These are phyloP conservation scores for Cyaniris semiargus DNA, from an alignment of 2,888 invertebrate species.

Conservation along the genomic window DNA sequence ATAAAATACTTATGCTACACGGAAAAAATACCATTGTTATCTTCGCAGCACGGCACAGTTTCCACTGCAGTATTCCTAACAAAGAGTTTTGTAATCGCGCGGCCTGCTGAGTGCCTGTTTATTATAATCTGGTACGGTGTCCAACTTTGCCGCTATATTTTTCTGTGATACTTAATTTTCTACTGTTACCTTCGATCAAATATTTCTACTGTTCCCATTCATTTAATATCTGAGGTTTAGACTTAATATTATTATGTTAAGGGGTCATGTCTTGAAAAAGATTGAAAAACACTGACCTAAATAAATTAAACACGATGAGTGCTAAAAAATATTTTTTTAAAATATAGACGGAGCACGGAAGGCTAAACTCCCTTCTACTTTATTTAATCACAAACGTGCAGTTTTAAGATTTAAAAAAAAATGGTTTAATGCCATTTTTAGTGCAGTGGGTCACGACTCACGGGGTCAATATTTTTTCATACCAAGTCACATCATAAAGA, in stretches of 20 bases:
- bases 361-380: too few relatives aligned
- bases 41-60: conserved; percentile 34
- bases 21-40: conserved; percentile 22
- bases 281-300: not conserved
- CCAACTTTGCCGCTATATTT: conserved; percentile 40
- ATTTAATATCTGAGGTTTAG: not conserved
- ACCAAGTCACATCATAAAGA: too few relatives aligned
- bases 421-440: too few relatives aligned
- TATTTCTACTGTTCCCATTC: not conserved
- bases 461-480: too few relatives aligned
- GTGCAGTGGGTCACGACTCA: too few relatives aligned
- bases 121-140: conserved; percentile 39
- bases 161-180: conserved; percentile 36
- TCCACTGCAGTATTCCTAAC: conserved; percentile 35
- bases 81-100: conserved; percentile 47
- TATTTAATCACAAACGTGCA: too few relatives aligned
- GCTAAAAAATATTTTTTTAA: too few relatives aligned
- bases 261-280: not conserved
- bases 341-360: too few relatives aligned
- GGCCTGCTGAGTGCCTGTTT: conserved; percentile 43
- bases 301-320: too few relatives aligned
- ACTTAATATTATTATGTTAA: not conserved
- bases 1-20: conserved; percentile 13
- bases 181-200: not conserved
- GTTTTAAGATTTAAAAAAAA: too few relatives aligned